A percentile compares a stretch with the other conserved stretches of the same genome.
phyloP scores from a whole-genome alignment of 1,140 invertebrate species.

The Berghia stephanieae region DNA sequence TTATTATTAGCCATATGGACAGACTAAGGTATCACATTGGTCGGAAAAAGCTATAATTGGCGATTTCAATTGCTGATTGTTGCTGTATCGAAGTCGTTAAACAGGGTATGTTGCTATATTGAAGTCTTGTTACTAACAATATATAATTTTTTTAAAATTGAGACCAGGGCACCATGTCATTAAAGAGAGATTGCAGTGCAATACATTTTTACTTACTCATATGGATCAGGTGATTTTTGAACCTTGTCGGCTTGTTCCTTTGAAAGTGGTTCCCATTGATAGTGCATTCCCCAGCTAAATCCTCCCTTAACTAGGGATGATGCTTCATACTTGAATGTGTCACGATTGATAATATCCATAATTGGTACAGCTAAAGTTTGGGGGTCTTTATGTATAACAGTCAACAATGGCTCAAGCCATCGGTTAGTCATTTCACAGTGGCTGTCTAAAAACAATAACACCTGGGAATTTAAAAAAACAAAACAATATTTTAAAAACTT shows the following conservation, averaged over 20 bases:
- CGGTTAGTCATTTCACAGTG: constrained; percentile 96
- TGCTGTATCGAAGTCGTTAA: too few relatives aligned
- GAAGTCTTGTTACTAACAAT: too few relatives aligned
- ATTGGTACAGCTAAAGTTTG: constrained; percentile 85
- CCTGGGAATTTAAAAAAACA: constrained; percentile 71
- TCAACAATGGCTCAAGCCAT: constrained; percentile 94
- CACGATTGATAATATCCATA: constrained; percentile 96
- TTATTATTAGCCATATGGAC: too few relatives aligned
- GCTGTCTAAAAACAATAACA: constrained; percentile 96
- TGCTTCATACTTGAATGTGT: constrained; percentile 75
- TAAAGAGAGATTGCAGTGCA: too few relatives aligned
- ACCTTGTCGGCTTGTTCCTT: not conserved
- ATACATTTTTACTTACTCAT: constrained; percentile 21
- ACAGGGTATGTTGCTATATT: too few relatives aligned
- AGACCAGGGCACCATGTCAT: too few relatives aligned
- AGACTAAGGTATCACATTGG: too few relatives aligned
- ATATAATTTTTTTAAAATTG: too few relatives aligned
- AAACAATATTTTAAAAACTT: not conserved
- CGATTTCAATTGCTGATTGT: too few relatives aligned
- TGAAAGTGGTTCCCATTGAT: constrained; percentile 62
- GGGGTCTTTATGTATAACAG: constrained; percentile 85
- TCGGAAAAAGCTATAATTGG: too few relatives aligned
- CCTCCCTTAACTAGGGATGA: constrained; percentile 59
- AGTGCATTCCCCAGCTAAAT: constrained; percentile 64
- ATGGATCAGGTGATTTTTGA: constrained; percentile 21